Percentiles rank a stretch among this genome's conserved stretches.
Conservation (phyloP, 2,113 vertebrate genomes). For the Origma solitaria region DNA sequence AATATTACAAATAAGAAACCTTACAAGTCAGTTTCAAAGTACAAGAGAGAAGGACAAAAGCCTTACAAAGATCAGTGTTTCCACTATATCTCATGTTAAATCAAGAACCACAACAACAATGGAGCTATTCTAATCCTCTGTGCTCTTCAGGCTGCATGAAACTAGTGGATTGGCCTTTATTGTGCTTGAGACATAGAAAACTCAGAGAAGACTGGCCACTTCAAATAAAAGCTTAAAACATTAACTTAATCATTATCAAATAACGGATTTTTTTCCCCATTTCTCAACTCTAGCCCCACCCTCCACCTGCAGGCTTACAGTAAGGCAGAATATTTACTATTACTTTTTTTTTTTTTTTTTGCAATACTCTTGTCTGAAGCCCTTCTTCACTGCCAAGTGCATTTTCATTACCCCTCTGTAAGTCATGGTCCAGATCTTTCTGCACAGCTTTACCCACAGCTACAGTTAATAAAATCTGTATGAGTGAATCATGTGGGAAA, state of each 20-base stretch:
- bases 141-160: background rate
- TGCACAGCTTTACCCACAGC: background rate
- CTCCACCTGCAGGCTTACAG: background rate
- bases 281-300: background rate
- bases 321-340: background rate
- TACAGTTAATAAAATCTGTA: background rate
- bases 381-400: background rate
- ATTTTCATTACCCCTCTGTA: background rate
- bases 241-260: background rate
- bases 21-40: background rate
- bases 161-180: background rate
- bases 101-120: background rate
- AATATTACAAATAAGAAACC: background rate
- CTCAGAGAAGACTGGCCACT: background rate
- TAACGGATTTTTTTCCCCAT: background rate
- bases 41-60: background rate
- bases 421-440: background rate
- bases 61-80: background rate
- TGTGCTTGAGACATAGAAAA: background rate
- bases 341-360: no score
- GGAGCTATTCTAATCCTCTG: background rate
- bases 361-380: background rate
- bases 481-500: background rate
- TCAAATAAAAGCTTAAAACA: background rate
- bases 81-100: background rate